phyloP scores from a whole-genome alignment of 2,113 vertebrate genomes.

The Ibidorhyncha struthersii region DNA sequence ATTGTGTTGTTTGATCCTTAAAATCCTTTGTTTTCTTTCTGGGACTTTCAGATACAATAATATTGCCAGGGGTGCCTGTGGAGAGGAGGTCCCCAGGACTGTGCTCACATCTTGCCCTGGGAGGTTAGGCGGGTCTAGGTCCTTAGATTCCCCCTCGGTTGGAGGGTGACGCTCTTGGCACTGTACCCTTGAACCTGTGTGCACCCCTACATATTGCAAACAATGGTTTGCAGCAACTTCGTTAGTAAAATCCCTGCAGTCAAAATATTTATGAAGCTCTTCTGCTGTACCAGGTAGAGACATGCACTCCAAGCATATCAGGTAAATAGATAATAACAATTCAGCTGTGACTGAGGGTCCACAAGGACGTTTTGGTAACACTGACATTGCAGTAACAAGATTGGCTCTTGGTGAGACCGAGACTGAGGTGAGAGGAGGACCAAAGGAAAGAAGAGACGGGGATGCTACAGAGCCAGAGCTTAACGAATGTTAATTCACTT shows the following conservation, averaged over 20 bases:
- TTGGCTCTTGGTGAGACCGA: background rate
- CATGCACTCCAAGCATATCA: background rate
- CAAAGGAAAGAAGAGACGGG: background rate
- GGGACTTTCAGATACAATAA: background rate
- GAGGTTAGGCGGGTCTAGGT: background rate
- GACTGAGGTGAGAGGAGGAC: background rate
- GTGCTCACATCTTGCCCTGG: background rate
- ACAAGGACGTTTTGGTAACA: fast-evolving
- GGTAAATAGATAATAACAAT: background rate
- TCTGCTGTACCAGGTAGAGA: background rate
- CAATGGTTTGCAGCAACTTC: fast-evolving
- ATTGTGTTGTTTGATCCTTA: background rate
- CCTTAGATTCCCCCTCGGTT: background rate
- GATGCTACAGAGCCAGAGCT: background rate
- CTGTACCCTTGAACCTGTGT: background rate
- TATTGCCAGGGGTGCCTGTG: background rate
- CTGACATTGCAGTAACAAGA: background rate
- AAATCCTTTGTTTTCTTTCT: background rate
- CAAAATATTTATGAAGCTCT: background rate
- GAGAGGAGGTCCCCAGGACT: background rate
- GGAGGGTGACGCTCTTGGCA: fast-evolving
- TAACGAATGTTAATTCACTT: background rate
- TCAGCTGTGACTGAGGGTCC: fast-evolving
- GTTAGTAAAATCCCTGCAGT: background rate
- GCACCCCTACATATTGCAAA: background rate